phyloP scores from a whole-genome alignment of 2,797 vertebrate species.

The Zalophus californianus region DNA sequence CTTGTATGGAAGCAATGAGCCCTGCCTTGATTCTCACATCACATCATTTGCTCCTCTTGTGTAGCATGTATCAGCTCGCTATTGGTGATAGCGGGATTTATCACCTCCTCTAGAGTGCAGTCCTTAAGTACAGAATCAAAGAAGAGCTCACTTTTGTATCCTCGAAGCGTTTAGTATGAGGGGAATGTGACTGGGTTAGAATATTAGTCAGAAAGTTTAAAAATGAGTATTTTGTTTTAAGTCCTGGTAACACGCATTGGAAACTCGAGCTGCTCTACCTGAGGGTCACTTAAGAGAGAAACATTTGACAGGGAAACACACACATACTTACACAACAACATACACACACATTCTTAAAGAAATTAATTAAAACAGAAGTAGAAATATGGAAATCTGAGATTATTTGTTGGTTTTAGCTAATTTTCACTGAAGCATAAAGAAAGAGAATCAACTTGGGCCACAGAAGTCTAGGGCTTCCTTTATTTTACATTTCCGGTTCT shows the following conservation, averaged over 20 bases:
- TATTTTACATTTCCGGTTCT: constrained; percentile 26
- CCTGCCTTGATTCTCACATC: background rate
- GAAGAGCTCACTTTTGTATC: constrained; percentile 24
- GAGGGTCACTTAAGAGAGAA: background rate
- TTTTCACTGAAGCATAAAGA: constrained; percentile 20
- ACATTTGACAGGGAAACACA: background rate
- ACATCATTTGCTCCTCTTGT: background rate
- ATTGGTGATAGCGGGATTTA: background rate
- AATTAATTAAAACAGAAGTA: constrained; percentile 12
- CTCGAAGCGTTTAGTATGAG: background rate
- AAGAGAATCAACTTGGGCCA: background rate
- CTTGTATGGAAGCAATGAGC: background rate
- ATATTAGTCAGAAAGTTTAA: constrained; percentile 41
- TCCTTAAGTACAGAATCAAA: background rate
- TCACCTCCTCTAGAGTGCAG: background rate
- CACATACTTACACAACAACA: background rate
- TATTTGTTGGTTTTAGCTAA: background rate
- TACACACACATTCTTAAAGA: background rate
- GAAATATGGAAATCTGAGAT: background rate
- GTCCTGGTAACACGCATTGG: background rate
- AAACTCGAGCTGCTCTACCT: background rate
- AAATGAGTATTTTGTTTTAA: constrained; percentile 36
- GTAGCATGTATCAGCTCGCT: background rate
- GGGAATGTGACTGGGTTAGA: background rate
- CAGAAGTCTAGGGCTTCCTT: background rate